Evolutionary conservation across 1,140 invertebrate genomes (phyloP).

Genomic region (Leucophenga varia): DNA sequence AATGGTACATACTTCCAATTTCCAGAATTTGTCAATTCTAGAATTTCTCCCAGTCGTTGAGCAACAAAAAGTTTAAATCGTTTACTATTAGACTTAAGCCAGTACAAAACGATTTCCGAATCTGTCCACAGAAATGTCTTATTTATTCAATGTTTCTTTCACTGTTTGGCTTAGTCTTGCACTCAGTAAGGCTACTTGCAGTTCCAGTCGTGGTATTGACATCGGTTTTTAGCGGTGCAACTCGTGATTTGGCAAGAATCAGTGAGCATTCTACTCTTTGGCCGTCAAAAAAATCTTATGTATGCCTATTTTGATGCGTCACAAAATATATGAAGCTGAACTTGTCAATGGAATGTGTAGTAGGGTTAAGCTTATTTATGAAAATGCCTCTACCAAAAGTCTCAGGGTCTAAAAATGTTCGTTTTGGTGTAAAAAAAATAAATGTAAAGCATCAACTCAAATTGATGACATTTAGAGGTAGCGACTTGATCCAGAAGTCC

Average conservation of each 20-base stretch:
- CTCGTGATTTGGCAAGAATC: background rate
- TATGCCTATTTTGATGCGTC: no score
- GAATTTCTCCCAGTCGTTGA: conserved; percentile 27
- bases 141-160: background rate
- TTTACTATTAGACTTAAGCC: background rate
- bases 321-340: no score
- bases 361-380: no score
- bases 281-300: no score
- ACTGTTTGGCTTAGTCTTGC: background rate
- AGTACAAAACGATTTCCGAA: background rate
- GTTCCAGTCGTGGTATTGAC: background rate
- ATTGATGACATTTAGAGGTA: no score
- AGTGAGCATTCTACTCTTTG: background rate
- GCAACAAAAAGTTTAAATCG: conserved; percentile 20
- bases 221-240: conserved; percentile 1
- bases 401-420: no score
- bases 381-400: no score
- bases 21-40: conserved; percentile 19
- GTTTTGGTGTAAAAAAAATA: no score
- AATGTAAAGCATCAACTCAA: no score
- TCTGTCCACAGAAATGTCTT: conserved; percentile 2
- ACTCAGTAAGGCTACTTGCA: background rate
- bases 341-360: no score
- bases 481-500: no score
- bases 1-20: conserved; percentile 34